phyloP scores from a whole-genome alignment of 30 jellyfish, hydroid and myxozoan genomes.

The Nemopilema nomurai region DNA sequence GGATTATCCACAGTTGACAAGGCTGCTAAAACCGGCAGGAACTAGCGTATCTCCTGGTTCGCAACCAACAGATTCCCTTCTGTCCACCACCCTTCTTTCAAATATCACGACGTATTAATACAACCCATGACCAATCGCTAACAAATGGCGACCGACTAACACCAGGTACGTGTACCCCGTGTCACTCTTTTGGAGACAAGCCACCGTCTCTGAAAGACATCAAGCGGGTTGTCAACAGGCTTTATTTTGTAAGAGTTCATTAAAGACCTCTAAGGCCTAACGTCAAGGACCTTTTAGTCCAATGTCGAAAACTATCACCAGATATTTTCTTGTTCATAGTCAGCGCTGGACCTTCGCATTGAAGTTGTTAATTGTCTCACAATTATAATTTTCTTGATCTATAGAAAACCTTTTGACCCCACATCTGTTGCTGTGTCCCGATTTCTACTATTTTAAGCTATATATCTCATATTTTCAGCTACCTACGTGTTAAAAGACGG shows the following conservation, averaged over 20 bases:
- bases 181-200: not conserved
- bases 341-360: too few species aligned
- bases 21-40: slow-evolving; percentile 54
- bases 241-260: not conserved
- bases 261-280: not conserved
- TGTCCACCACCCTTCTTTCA: not conserved
- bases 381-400: too few species aligned
- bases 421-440: too few species aligned
- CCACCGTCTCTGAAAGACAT: not conserved
- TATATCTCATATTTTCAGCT: too few species aligned
- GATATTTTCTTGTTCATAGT: too few species aligned
- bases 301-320: too few species aligned
- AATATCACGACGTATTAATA: not conserved
- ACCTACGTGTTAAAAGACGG: too few species aligned
- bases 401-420: too few species aligned
- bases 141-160: not conserved
- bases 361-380: too few species aligned
- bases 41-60: slow-evolving; percentile 44
- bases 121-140: not conserved
- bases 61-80: slow-evolving; percentile 25
- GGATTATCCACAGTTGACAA: slow-evolving; percentile 35
- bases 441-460: too few species aligned
- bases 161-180: not conserved
- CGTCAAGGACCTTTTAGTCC: too few species aligned
- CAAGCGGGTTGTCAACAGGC: not conserved